Conservation (phyloP, 2,888 invertebrate genomes). For the Napeogenes sylphis region DNA sequence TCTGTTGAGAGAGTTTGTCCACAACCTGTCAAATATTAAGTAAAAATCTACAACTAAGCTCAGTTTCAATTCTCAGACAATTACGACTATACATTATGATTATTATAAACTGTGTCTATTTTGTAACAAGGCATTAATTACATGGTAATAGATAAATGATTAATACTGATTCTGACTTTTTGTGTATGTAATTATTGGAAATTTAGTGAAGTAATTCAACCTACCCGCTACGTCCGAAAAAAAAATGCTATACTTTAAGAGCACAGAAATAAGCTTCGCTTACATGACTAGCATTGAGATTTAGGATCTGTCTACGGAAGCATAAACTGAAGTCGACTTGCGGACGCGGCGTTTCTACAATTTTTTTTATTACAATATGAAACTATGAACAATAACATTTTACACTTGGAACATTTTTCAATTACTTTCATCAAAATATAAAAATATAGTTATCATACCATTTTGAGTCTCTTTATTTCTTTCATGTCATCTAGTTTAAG, state of each 20-base stretch:
- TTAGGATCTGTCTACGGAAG: background rate
- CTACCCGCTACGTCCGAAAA: too few relatives aligned
- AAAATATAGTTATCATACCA: constrained; percentile 36
- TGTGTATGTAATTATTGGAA: too few relatives aligned
- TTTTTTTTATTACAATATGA: background rate
- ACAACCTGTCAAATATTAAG: constrained; percentile 38
- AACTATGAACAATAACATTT: background rate
- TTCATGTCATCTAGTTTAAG: constrained; percentile 32
- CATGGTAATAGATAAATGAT: too few relatives aligned
- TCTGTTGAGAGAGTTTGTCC: constrained; percentile 51
- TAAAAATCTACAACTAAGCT: too few relatives aligned
- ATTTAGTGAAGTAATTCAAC: too few relatives aligned
- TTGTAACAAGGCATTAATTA: too few relatives aligned
- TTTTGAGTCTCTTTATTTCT: constrained; percentile 49
- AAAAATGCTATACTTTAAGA: too few relatives aligned
- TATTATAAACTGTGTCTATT: too few relatives aligned
- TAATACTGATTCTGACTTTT: too few relatives aligned
- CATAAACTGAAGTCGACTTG: background rate
- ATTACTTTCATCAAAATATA: background rate
- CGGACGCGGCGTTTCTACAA: constrained; percentile 2
- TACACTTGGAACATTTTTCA: background rate
- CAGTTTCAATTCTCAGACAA: too few relatives aligned
- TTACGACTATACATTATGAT: too few relatives aligned
- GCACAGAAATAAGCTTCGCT: background rate
- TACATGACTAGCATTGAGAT: constrained; percentile 1